Evolutionary conservation across 2,113 vertebrate genomes (phyloP).

Genomic region (Dendropsophus ebraccatus): DNA sequence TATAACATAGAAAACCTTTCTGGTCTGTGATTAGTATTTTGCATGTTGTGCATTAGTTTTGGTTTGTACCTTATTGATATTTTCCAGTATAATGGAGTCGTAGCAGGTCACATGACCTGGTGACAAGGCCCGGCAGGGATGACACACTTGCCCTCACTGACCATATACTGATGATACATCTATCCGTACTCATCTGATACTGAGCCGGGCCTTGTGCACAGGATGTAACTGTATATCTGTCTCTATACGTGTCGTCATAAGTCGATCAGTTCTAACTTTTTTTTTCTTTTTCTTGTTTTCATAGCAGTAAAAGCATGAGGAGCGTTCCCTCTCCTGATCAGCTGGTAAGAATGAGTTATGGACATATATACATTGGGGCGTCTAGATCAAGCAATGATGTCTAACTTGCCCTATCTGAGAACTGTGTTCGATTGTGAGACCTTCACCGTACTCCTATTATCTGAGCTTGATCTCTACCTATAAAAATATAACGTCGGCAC

Average conservation of each 20-base stretch:
- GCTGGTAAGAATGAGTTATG: too few relatives aligned
- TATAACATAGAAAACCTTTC: too few relatives aligned
- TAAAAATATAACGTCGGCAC: neutral
- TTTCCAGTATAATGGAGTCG: too few relatives aligned
- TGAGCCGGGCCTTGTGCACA: neutral
- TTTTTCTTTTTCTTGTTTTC: too few relatives aligned
- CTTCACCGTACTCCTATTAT: constrained; percentile 6
- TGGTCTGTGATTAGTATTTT: too few relatives aligned
- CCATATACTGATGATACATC: neutral
- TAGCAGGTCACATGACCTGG: neutral
- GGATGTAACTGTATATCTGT: neutral
- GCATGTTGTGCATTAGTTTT: too few relatives aligned
- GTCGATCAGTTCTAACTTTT: too few relatives aligned
- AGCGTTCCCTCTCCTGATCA: too few relatives aligned
- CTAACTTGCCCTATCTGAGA: constrained; percentile 57
- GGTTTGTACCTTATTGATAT: too few relatives aligned
- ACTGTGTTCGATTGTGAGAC: constrained; percentile 36
- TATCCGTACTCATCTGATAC: too few relatives aligned
- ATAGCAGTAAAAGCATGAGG: too few relatives aligned
- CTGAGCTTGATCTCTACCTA: constrained; percentile 7
- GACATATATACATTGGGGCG: neutral
- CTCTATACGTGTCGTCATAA: neutral
- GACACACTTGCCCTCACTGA: constrained; percentile 58
- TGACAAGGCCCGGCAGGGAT: constrained; percentile 34
- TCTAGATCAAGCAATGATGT: constrained; percentile 33